Conservation (phyloP, 2,797 vertebrate species). For the Microctenopoma lineatum region DNA sequence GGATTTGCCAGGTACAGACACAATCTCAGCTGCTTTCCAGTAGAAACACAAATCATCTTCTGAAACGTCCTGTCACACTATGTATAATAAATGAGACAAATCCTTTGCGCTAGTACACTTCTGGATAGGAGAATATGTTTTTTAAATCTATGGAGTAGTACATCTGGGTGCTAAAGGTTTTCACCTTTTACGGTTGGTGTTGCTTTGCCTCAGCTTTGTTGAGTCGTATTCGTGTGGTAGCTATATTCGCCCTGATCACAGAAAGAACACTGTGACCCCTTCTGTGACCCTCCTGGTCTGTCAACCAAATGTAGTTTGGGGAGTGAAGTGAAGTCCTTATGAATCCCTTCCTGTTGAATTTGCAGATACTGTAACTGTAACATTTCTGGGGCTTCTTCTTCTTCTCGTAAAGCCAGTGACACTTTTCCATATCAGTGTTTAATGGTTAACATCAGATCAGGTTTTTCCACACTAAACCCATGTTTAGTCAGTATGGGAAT, state of each 20-base stretch:
- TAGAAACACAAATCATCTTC: not conserved
- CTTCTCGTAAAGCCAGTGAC: not conserved
- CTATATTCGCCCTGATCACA: not conserved
- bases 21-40: conserved; percentile 14
- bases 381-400: conserved; percentile 37
- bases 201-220: not conserved
- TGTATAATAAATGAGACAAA: not conserved
- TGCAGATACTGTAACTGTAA: conserved; percentile 5
- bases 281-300: not conserved
- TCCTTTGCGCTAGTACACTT: not conserved
- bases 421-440: conserved; percentile 29
- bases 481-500: conserved; percentile 12
- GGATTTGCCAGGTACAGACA: conserved; percentile 12
- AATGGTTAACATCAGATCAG: conserved; percentile 32
- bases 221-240: not conserved
- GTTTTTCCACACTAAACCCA: conserved; percentile 21
- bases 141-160: not conserved
- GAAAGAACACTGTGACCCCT: not conserved
- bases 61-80: conserved; percentile 5
- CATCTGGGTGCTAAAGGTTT: not conserved
- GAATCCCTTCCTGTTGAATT: conserved; percentile 17
- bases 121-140: not conserved
- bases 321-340: conserved; percentile 7
- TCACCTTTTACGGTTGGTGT: not conserved
- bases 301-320: conserved; percentile 3